Base-by-base conservation (phyloP, 1,140 invertebrate genomes). In the Trachymyrmex septentrionalis region DNA sequence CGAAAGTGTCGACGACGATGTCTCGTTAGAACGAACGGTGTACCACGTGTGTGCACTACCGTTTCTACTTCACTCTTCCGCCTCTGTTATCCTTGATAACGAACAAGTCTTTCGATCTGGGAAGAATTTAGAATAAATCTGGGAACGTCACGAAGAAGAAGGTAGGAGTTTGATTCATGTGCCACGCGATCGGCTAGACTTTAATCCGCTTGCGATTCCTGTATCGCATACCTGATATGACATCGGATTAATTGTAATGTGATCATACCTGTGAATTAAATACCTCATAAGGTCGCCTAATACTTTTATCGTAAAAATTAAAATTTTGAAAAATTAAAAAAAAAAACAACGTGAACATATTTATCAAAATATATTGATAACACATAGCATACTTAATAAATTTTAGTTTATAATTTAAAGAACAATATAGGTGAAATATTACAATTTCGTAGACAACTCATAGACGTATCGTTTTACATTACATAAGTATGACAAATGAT, bases 1-100 rank as follows among this genome's bases (percentile, higher is more conserved):
- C 72, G 44, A 85, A 61, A 72, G 72, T 69, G 53, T 50, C 59
- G 72, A 67, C 10, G 38, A 16, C 77, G 77, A 27, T 57, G 21
- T 16, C 16, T 81, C 21, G 50, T 67, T 69, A 71, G n/a, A 64
- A 34, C 24, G 59, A 48, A 38, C 53, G 73, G 64, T 67, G 34
- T 21, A 67, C 64, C n/a, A 21, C n/a, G 12, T 38, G 64, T n/a
- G 57, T 19, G 27, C 7, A n/a, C 30, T 53, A 66, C 21, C 57
- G 38, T 21, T 14, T 44, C 21, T 16, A 27, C 44, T 16, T 78
- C 61, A 9, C 44, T 66, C 44, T 78, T 21, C 24, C 55, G 21
- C 34, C 21, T 27, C n/a, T 24, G 30, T n/a, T 57, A 27, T 12
- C 0, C n/a, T 77, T 38, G 34, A 61, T 63, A 34, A 59, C 16